These are phyloP conservation scores for Turritopsis dohrnii DNA, from an alignment of 30 jellyfish, hydroid and myxozoan species.

Conservation along the genomic window DNA sequence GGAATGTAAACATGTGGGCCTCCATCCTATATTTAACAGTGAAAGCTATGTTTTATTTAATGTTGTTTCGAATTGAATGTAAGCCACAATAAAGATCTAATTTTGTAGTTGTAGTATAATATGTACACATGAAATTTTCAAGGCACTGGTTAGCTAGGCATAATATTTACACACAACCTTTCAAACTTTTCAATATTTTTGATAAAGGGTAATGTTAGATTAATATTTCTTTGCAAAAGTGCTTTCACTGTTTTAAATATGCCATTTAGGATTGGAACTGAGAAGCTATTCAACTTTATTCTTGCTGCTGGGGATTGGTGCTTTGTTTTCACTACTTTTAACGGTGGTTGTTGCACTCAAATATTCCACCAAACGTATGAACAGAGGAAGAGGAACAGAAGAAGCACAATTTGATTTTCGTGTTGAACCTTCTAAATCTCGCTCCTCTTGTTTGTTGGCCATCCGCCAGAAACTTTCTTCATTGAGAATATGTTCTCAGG, in stretches of 20 bases:
- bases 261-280: not conserved
- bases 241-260: not conserved
- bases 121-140: no score
- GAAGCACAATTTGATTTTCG: constrained; percentile 29
- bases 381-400: constrained; percentile 9
- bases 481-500: not conserved
- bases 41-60: no score
- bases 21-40: no score
- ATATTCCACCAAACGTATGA: not conserved
- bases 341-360: not conserved
- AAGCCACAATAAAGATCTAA: no score
- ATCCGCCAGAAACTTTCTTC: not conserved
- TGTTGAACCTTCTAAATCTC: not conserved
- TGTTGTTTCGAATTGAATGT: no score
- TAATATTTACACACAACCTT: no score
- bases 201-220: no score
- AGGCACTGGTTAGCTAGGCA: no score
- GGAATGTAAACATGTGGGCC: no score
- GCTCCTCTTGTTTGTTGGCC: not conserved
- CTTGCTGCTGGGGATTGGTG: not conserved
- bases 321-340: not conserved
- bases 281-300: not conserved
- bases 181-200: no score
- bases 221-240: no score
- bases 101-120: no score